A percentile compares a stretch with the other conserved stretches of the same genome.
These are phyloP conservation scores for Latrodectus hesperus DNA, from an alignment of 2,888 invertebrate genomes.

Conservation along the genomic window DNA sequence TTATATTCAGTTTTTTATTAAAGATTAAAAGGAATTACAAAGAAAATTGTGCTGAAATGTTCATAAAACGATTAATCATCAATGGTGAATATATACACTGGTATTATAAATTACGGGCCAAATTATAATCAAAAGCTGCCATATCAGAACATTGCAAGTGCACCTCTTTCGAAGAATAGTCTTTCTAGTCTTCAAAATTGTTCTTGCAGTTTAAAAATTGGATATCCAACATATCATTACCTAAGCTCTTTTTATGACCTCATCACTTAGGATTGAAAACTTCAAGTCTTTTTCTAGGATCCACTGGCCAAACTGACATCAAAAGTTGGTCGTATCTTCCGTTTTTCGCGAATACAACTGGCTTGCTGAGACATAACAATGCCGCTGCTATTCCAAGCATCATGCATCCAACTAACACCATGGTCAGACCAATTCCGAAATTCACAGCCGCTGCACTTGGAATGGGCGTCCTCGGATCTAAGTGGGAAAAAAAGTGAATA, in stretches of 20 bases:
- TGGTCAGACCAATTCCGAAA: conserved; percentile 58
- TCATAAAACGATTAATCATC: too few species aligned
- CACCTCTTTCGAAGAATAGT: too few species aligned
- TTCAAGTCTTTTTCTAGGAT: conserved; percentile 34
- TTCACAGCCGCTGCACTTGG: conserved; percentile 51
- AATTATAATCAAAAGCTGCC: too few species aligned
- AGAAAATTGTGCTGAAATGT: too few species aligned
- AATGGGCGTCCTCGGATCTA: conserved; percentile 43
- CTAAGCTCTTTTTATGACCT: neutral
- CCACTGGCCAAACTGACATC: conserved; percentile 52
- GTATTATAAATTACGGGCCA: too few species aligned
- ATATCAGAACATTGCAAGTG: too few species aligned
- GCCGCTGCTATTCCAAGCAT: conserved; percentile 49
- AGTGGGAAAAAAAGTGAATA: neutral
- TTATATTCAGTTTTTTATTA: too few species aligned
- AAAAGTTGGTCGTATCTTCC: conserved; percentile 58
- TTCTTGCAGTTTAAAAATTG: neutral
- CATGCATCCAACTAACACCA: conserved; percentile 57
- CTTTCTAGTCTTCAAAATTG: neutral
- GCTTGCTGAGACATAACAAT: conserved; percentile 37
- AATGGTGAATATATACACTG: too few species aligned
- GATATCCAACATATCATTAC: neutral
- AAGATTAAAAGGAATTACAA: too few species aligned
- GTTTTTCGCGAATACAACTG: conserved; percentile 41
- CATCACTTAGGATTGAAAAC: conserved; percentile 21